Evolutionary conservation across 2,888 invertebrate genomes (phyloP), one percentile per base, ranked within the genome.

Genomic region (Netelia inedita): DNA sequence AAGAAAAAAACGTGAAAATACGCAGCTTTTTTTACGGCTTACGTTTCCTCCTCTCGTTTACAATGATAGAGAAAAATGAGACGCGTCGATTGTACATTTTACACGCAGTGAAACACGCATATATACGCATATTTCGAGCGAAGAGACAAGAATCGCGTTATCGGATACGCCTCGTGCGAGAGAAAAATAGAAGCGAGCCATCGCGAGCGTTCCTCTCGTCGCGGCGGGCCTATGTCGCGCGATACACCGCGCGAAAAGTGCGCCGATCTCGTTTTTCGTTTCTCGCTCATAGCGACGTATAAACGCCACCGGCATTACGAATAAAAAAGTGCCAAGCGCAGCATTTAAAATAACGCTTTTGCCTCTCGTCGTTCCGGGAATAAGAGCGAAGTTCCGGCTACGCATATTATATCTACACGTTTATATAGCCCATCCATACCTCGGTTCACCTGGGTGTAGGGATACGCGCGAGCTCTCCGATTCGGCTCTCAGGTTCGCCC

Each of bases 331-430:
- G 88, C 89, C 85, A 82, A 86, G 90, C 28, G 89, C 88, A 91
- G 92, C 91, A 89, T 83, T 28, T 91, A 91, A 79, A 87, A 55
- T 83, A 59, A 11, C 71, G 65, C 55, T 85, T 81, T 28, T 55
- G 79, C 78, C 78, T 66, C 68, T 61, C 63, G 46, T 83, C 88
- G 88, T 92, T 92, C 92, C 91, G 89, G 91, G 92, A 92, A 92
- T 87, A 88, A 87, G 72, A 76, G 84, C 89, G 78, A 88, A 89
- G 92, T 92, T 92, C 91, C 91, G 91, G 90, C 90, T 92, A 91
- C 91, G 91, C 90, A 90, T 87, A 86, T 87, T 88, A 23, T 59
- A 16, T 23, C 9, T 59, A 19, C 16, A 19, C 16, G 80, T 85
- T 72, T 85, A 76, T 73, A 80, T 86, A 28, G 28, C 28, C 5